Percentiles rank a stretch among this genome's conserved stretches.
These are phyloP conservation scores for Meliscaeva auricollis DNA, from an alignment of 2,888 invertebrate species.

Conservation along the genomic window DNA sequence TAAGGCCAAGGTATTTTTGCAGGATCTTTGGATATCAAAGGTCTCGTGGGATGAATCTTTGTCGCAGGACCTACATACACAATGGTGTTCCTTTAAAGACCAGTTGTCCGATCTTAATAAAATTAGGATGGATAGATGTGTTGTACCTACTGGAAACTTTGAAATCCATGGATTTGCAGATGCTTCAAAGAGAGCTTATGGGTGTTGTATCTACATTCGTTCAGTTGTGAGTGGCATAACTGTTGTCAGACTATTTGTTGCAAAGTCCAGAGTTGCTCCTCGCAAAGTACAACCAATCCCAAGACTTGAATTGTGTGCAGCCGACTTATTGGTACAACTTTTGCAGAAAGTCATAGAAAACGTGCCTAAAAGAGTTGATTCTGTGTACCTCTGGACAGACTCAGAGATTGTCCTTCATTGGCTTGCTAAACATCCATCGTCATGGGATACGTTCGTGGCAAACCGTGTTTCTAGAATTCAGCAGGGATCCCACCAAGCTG, in stretches of 20 bases:
- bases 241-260: no score
- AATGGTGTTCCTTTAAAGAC: slow-evolving; percentile 11
- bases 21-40: slow-evolving; percentile 38
- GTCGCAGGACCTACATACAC: slow-evolving; percentile 2
- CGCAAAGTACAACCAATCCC: background rate
- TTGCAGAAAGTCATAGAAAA: background rate
- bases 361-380: background rate
- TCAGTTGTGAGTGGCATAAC: background rate
- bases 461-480: background rate
- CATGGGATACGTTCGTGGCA: slow-evolving; percentile 12
- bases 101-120: background rate
- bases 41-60: slow-evolving; percentile 44
- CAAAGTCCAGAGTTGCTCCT: slow-evolving; percentile 1
- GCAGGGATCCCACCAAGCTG: background rate
- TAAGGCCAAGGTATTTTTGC: background rate
- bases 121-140: background rate
- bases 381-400: slow-evolving; percentile 3
- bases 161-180: slow-evolving; percentile 31
- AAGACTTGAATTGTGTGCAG: background rate
- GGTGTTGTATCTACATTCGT: background rate
- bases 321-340: slow-evolving; percentile 13
- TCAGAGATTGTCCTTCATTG: slow-evolving; percentile 26
- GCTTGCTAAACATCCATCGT: slow-evolving; percentile 30
- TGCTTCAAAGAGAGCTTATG: slow-evolving; percentile 27
- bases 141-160: background rate